Evolutionary conservation across 2,888 invertebrate species (phyloP), one percentile per base, ranked within the genome.

Genomic region (Cryptus armator): DNA sequence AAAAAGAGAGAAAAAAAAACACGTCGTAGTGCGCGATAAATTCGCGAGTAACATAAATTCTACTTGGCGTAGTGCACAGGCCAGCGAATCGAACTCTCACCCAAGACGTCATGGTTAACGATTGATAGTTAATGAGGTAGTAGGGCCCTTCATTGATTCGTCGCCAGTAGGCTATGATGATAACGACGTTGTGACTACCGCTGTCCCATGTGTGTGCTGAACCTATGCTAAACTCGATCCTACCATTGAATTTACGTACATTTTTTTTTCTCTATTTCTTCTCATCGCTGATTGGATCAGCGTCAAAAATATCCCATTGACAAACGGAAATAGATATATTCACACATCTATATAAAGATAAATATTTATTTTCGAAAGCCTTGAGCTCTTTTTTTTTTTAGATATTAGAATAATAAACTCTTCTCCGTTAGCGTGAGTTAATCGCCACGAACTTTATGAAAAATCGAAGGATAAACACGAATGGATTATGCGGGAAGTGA

Each of bases 71-170:
- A 51, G 19, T 48, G 32, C 64, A 43, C 12, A 24, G 24, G 16
- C 32, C 56, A 56, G 10, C 76, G 72, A 78, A 75, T 81, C 81
- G 81, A 84, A 84, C 84, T 75, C 78, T 81, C 84, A 81, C 78
- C 74, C 75, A 64, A 70, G 48, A 79, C 85, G 85, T 79, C 85
- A 85, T 75, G 75, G 66, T 82, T 71, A 82, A 75, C 81, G 66
- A 85, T 85, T 71, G 75, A 85, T 82, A 85, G 71, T 85, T 85
- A 79, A 85, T 82, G 82, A 81, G 59, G 48, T 43, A 14, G 76
- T 19, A 43, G 53, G 48, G 70, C 74, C 72, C 56, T 78, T 75
- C 85, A 79, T 85, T 85, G 78, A 82, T 85, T 85, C 79, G 81
- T 79, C 46, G 70, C 68, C 29, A 68, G 67, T 44, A 75, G 72